Base-by-base conservation (phyloP, 2,797 vertebrate species). In the Amazona finschi region DNA sequence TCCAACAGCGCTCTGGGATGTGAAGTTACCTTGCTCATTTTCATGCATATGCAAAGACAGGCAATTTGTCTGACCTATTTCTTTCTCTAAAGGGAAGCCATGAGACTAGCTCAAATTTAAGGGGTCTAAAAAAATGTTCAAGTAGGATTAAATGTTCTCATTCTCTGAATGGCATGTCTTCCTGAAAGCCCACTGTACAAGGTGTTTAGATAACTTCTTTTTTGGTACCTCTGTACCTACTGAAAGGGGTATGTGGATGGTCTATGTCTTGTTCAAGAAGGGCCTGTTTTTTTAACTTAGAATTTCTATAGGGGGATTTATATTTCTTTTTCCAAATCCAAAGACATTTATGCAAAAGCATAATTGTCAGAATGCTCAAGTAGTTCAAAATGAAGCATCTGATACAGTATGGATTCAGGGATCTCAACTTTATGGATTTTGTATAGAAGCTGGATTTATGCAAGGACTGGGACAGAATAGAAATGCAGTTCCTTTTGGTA, bases 1-100 rank as follows among this genome's bases (percentile, higher is more conserved):
- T 74, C 28, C 7, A 15, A 11, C 25, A 55, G 25, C 3, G 1
- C 21, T 80, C 61, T 80, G 78, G 57, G 69, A 85, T 87, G 30
- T 80, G 72, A 83, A 92, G 65, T 65, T 85, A 85, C 76, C 61
- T 91, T 85, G 61, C 21, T 85, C 53, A n/a, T 89, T 95, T 85
- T 80, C 69, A 77, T 85, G 24, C 30, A 55, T 92, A 85, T 92
- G 79, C 28, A 91, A 88, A 80, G 72, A 38, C 67, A 85, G 50
- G 17, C 49, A 65, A 80, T 73, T 87, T 83, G 5, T 85, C 71
- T 94, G 78, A 91, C 69, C 67, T 93, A 65, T 85, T 94, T 94
- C 57, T 91, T 94, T 80, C 27, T 24, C 38, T 85, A 76, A 89
- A 74, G 20, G 28, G 57, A 67, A 83, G 60, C 5, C 21, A 55